Base-by-base conservation (phyloP, 2,888 invertebrate genomes). In the Polydrusus tereticollis region DNA sequence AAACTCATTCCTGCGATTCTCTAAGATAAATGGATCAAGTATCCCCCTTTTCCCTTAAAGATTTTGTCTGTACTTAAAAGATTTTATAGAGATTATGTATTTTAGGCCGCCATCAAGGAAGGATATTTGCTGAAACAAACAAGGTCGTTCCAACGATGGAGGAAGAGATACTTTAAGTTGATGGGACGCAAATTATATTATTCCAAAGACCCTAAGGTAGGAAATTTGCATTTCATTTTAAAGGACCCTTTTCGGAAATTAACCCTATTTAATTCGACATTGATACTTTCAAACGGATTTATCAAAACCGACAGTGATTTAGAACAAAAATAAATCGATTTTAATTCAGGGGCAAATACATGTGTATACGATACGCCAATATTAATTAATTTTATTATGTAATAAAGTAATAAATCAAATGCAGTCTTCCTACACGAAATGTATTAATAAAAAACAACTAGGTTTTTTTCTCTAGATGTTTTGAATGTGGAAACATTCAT, bases 111-210 rank as follows among this genome's bases (percentile, higher is more conserved):
- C 78, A 86, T 87, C 82, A 94, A 93, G 86, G 94, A 95, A 86
- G 95, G 95, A 72, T 94, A 90, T 88, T 88, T 95, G 86, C 89
- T 94, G 90, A 95, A 95, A 87, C 94, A 95, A 87, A 94, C 93
- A 75, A 92, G 92, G 88, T 92, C 93, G 81, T 94, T 94, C 86
- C 93, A 94, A 87, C 88, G 95, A 84, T 95, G 95, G 94, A 91
- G 93, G 83, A 90, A 93, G 81, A 89, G 94, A 73, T 95, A 92
- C 86, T 95, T 95, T 89, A 90, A 93, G 83, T 88, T 95, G 79
- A 93, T 93, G 86, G 93, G 93, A 78, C 90, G 92, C 85, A 93
- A 91, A 81, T 89, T 95, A 68, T 95, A 93, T 88, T 95, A 95
- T 87, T 94, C 94, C 83, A 95, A 95, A 87, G 91, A 94, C 87